Percentiles rank a stretch among this genome's conserved stretches.
phyloP scores from a whole-genome alignment of 2,797 vertebrate species.

The Pristis pectinata region DNA sequence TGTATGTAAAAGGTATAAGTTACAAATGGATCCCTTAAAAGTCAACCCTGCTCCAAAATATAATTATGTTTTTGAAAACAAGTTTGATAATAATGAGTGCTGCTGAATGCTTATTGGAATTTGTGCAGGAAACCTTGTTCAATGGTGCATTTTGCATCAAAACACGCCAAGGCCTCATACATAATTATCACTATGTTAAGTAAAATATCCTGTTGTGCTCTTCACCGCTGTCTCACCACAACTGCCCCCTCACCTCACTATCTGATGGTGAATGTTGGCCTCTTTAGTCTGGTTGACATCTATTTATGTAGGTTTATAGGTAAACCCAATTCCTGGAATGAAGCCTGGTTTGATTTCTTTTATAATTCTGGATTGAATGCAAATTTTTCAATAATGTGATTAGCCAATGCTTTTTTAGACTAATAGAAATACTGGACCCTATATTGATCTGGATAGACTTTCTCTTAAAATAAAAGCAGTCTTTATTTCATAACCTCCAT shows the following conservation, averaged over 20 bases:
- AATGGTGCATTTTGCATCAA: not conserved
- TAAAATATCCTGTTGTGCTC: not conserved
- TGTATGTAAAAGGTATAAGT: not conserved
- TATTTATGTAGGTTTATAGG: not conserved
- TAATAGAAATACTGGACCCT: not conserved
- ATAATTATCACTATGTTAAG: not conserved
- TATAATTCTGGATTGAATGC: not conserved
- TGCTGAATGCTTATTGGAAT: not conserved
- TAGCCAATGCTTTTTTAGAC: not conserved
- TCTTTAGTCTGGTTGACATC: not conserved
- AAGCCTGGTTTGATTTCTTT: not conserved
- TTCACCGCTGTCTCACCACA: not conserved
- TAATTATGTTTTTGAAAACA: not conserved
- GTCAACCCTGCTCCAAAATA: not conserved
- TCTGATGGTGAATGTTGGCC: not conserved
- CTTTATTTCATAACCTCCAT: not conserved
- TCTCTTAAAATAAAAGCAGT: not conserved
- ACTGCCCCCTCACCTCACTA: too few relatives aligned
- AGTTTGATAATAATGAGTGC: not conserved
- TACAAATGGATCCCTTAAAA: not conserved
- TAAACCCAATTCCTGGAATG: not conserved
- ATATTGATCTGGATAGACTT: not conserved
- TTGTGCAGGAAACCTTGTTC: not conserved
- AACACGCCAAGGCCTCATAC: not conserved
- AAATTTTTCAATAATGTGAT: not conserved